phyloP scores from a whole-genome alignment of 2,113 vertebrate genomes.

The Galemys pyrenaicus region DNA sequence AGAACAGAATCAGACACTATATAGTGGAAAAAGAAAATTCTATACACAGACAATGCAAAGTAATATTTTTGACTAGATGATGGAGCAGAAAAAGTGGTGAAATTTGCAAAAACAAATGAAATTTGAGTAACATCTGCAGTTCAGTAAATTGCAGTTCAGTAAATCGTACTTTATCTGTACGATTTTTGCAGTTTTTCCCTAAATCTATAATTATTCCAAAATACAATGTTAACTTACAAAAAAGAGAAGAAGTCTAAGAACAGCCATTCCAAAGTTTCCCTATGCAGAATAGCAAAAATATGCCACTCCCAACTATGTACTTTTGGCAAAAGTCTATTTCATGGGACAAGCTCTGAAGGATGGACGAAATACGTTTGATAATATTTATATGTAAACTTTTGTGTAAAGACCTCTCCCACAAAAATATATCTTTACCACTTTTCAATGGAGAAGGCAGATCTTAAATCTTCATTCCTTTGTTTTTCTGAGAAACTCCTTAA shows the following conservation, averaged over 20 bases:
- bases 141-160: not conserved
- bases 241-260: not conserved
- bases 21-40: not conserved
- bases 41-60: not conserved
- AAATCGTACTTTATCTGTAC: not conserved
- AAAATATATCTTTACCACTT: no score
- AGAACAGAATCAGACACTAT: not conserved
- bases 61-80: not conserved
- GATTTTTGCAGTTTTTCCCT: not conserved
- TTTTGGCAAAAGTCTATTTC: no score
- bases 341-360: no score
- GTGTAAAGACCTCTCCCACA: no score
- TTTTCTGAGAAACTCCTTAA: no score
- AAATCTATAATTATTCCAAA: not conserved
- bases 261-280: not conserved
- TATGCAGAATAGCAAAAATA: no score
- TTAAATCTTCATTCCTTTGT: no score
- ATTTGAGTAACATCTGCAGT: not conserved
- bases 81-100: not conserved
- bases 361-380: no score
- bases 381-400: no score
- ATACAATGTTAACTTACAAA: not conserved
- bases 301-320: no score
- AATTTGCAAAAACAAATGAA: not conserved
- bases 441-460: no score